These are phyloP conservation scores for Ganaspis sp. DNA, from an alignment of 1,140 invertebrate species.

Conservation along the genomic window DNA sequence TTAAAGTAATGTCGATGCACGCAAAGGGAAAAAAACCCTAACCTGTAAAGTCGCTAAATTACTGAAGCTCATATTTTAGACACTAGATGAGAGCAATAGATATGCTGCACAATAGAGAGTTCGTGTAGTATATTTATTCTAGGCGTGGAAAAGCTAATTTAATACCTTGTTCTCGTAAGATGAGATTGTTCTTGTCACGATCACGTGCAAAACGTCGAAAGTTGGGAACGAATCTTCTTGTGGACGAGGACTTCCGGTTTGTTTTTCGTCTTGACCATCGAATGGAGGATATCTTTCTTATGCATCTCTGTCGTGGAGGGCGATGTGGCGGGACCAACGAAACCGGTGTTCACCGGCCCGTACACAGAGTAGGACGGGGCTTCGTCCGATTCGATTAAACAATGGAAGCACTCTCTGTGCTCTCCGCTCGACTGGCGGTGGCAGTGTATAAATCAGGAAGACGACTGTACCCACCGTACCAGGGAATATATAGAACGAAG, in stretches of 20 bases:
- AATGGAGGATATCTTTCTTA: conserved; percentile 35
- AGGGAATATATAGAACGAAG: conserved; percentile 59
- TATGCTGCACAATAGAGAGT: neutral
- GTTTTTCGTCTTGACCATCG: conserved; percentile 45
- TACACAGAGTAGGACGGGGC: conserved; percentile 39
- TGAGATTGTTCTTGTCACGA: neutral
- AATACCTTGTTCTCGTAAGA: neutral
- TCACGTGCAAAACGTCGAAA: neutral
- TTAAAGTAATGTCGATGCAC: neutral
- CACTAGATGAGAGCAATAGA: neutral
- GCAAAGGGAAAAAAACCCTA: neutral
- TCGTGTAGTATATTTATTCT: neutral
- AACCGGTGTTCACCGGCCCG: conserved; percentile 37
- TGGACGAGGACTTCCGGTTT: conserved; percentile 41
- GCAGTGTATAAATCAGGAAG: conserved; percentile 75
- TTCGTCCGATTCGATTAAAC: conserved; percentile 68
- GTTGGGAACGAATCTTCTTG: neutral
- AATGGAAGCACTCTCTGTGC: conserved; percentile 65
- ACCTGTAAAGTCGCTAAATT: neutral
- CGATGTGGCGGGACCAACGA: conserved; percentile 44
- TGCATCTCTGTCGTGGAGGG: conserved; percentile 40
- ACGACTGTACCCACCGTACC: conserved; percentile 67
- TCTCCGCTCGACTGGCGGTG: conserved; percentile 64
- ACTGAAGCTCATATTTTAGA: conserved; percentile 11
- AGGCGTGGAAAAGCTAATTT: neutral